A percentile compares a stretch with the other conserved stretches of the same genome.
Evolutionary conservation across 2,113 vertebrate genomes (phyloP).

Genomic region (Chloropsis hardwickii): DNA sequence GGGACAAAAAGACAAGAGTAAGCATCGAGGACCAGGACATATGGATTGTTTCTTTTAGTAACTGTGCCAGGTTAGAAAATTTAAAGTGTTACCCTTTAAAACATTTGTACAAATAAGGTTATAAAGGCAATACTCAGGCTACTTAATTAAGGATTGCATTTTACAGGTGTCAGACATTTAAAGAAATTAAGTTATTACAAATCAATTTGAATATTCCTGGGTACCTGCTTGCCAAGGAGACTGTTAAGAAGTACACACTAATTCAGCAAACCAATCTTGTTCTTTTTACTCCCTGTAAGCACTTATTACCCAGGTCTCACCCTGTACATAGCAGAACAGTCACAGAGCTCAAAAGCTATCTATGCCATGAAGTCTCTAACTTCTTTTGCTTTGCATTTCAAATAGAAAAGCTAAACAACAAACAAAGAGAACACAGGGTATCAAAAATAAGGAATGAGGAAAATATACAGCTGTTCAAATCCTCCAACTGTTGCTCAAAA

Average conservation of each 20-base stretch:
- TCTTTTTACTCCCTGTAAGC: fast-evolving
- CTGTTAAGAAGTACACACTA: neutral
- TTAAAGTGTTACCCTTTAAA: neutral
- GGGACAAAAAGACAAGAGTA: neutral
- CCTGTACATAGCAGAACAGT: neutral
- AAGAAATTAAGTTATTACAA: neutral
- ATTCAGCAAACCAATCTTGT: neutral
- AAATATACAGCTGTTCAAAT: neutral
- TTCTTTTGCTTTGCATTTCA: neutral
- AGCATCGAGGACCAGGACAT: neutral
- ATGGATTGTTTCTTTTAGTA: neutral
- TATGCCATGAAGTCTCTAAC: neutral
- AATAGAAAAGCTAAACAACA: neutral
- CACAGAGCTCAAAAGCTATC: neutral
- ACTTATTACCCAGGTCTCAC: neutral
- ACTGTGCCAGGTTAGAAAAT: neutral
- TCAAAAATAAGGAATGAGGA: neutral
- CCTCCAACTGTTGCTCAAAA: neutral
- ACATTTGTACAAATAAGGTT: neutral
- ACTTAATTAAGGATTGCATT: neutral
- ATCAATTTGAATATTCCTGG: neutral
- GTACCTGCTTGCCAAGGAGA: neutral
- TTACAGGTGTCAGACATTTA: neutral
- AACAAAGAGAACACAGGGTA: neutral
- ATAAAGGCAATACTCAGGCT: neutral